These are phyloP conservation scores for Acronicta aceris DNA, from an alignment of 2,888 invertebrate genomes.

Conservation along the genomic window DNA sequence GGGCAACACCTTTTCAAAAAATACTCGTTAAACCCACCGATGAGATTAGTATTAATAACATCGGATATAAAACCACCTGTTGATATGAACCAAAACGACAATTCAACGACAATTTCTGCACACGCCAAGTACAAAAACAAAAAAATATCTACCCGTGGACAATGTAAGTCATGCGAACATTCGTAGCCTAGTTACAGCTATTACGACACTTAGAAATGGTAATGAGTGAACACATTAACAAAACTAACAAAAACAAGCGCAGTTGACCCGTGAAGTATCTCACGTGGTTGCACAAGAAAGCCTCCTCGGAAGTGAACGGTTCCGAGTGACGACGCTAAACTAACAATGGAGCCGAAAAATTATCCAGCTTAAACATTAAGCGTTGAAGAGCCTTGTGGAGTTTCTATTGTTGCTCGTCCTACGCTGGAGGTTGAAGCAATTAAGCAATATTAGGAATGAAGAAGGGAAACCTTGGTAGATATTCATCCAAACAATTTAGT, in stretches of 20 bases:
- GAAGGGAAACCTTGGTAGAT: constrained; percentile 75
- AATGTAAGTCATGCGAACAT: constrained; percentile 64
- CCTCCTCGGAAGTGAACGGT: constrained; percentile 79
- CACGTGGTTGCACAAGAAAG: constrained; percentile 72
- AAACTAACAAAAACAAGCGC: constrained; percentile 66
- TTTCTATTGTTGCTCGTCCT: constrained; percentile 77
- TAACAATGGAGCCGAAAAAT: constrained; percentile 76
- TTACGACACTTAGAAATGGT: constrained; percentile 69
- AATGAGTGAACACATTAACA: constrained; percentile 68
- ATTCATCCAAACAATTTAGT: constrained; percentile 53
- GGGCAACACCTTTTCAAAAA: constrained; percentile 42
- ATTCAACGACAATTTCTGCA: constrained; percentile 41
- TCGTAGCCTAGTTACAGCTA: constrained; percentile 64
- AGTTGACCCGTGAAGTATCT: constrained; percentile 71
- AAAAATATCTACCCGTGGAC: constrained; percentile 49
- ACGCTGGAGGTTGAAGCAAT: constrained; percentile 78
- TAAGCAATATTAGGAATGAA: constrained; percentile 78
- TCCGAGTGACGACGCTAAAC: constrained; percentile 66
- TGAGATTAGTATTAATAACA: constrained; percentile 27
- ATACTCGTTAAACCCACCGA: constrained; percentile 17
- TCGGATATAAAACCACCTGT: constrained; percentile 24
- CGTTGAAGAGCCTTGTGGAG: constrained; percentile 67
- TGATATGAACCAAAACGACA: constrained; percentile 19
- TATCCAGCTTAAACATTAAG: constrained; percentile 71
- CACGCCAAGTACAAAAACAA: constrained; percentile 38